These are phyloP conservation scores for Triops longicaudatus DNA, from an alignment of 1,140 invertebrate species.

Conservation along the genomic window DNA sequence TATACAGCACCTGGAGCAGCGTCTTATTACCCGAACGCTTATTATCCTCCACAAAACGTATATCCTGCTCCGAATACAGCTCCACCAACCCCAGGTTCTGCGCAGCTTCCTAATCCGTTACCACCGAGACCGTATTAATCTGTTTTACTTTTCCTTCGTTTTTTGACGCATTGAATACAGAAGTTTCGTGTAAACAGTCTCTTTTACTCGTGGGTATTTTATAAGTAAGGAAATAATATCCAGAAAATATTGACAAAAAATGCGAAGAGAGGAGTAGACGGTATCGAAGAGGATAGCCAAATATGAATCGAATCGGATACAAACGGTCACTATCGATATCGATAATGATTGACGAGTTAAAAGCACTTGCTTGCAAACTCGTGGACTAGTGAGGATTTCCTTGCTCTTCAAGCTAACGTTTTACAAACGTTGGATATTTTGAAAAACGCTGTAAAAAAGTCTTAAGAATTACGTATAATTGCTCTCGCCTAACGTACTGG, in stretches of 20 bases:
- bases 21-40: not conserved
- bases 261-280: too few species aligned
- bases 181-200: not conserved
- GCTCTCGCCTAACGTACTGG: too few species aligned
- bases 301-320: too few species aligned
- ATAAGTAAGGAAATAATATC: not conserved
- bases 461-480: too few species aligned
- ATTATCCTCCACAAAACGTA: not conserved
- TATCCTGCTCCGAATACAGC: not conserved
- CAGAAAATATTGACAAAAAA: too few species aligned
- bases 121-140: not conserved
- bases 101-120: not conserved
- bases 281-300: too few species aligned
- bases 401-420: not conserved
- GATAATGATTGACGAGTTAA: not conserved
- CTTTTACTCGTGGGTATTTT: not conserved
- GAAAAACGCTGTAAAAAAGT: too few species aligned
- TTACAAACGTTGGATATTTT: not conserved
- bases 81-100: not conserved
- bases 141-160: not conserved
- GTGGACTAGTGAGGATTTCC: not conserved
- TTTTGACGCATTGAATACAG: not conserved
- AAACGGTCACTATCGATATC: not conserved
- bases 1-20: not conserved
- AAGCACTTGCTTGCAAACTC: not conserved